Conservation (phyloP, 1,140 invertebrate genomes). For the Panagrolaimus sp. region DNA sequence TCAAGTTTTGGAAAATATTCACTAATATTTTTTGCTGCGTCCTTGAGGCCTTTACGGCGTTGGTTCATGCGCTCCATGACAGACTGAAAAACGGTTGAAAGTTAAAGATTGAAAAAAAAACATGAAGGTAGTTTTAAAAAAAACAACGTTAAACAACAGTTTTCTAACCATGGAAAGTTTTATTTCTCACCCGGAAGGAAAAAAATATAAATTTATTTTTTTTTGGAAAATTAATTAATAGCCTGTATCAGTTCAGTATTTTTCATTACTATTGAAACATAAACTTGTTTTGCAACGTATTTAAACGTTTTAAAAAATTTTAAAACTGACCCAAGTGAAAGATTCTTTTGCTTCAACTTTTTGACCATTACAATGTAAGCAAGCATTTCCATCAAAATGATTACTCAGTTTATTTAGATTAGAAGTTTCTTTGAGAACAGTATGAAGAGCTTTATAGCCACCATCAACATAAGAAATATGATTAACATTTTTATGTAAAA, state of each 20-base stretch:
- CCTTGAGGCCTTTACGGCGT: slow-evolving; percentile 5
- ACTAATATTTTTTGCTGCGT: slow-evolving; percentile 10
- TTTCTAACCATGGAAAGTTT: no score
- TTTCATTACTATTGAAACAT: no score
- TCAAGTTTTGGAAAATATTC: slow-evolving; percentile 6
- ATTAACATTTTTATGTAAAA: slow-evolving; percentile 83
- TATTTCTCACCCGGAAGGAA: no score
- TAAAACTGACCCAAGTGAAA: slow-evolving; percentile 33
- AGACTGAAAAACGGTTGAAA: slow-evolving; percentile 11
- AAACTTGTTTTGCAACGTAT: no score
- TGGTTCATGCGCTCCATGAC: slow-evolving; percentile 2
- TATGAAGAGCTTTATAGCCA: slow-evolving; percentile 70
- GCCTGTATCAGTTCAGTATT: no score
- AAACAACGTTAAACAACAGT: no score
- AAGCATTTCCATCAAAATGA: slow-evolving; percentile 52
- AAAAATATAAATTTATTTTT: no score
- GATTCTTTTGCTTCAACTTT: slow-evolving; percentile 22
- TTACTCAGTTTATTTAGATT: slow-evolving; percentile 51
- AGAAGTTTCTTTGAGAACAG: slow-evolving; percentile 41
- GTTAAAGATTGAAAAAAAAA: slow-evolving; percentile 6
- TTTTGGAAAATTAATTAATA: no score
- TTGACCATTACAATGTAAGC: slow-evolving; percentile 46
- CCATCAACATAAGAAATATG: slow-evolving; percentile 86
- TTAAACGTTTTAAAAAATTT: no score
- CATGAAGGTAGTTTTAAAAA: not conserved